Evolutionary conservation across 2,888 invertebrate species (phyloP).

Genomic region (Oligia strigilis): DNA sequence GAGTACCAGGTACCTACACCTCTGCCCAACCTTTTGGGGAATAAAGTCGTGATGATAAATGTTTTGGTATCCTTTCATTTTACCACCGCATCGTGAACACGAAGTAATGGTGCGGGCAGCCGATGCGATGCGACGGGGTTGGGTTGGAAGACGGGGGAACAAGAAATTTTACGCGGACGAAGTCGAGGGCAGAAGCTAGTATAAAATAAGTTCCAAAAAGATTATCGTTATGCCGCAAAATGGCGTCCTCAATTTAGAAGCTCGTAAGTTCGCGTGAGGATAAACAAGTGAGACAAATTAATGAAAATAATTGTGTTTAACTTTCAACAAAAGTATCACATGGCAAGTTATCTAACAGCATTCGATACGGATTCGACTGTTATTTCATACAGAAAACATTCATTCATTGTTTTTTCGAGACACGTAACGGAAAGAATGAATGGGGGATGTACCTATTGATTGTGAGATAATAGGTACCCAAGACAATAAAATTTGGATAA

Average conservation of each 20-base stretch:
- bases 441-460: conserved; percentile 21
- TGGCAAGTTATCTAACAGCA: conserved; percentile 39
- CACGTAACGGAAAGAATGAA: conserved; percentile 31
- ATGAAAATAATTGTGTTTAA: conserved; percentile 52
- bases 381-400: conserved; percentile 31
- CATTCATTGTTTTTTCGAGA: conserved; percentile 39
- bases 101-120: no score
- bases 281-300: conserved; percentile 45
- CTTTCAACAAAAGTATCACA: conserved; percentile 56
- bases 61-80: background rate
- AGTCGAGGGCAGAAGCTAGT: no score
- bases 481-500: background rate
- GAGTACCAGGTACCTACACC: background rate
- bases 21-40: background rate
- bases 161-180: background rate
- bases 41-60: background rate
- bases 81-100: no score
- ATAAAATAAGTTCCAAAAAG: background rate
- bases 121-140: no score
- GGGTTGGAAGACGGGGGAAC: no score
- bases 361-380: conserved; percentile 49
- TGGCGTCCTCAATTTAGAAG: conserved; percentile 24
- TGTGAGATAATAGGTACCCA: conserved; percentile 11
- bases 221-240: background rate
- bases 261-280: conserved; percentile 44